A percentile compares a stretch with the other conserved stretches of the same genome.
Conservation (phyloP, 2,797 vertebrate species). For the Etheostoma nigrum region DNA sequence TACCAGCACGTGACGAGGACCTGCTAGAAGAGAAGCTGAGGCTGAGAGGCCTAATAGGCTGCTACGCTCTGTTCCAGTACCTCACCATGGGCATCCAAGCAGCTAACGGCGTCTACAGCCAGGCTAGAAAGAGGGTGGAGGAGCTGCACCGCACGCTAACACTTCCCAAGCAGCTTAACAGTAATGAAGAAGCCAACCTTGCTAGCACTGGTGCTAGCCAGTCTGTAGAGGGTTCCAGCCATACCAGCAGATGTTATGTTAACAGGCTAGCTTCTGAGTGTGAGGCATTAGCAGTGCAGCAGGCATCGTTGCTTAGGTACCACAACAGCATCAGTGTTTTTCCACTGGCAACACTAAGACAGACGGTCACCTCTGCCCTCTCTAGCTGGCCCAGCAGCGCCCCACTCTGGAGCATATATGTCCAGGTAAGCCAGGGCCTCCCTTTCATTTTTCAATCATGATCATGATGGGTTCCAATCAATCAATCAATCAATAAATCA, state of each 20-base stretch:
- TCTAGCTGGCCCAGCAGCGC: slow-evolving; percentile 84
- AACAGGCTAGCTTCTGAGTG: slow-evolving; percentile 69
- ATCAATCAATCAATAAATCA: background rate
- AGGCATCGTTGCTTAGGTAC: slow-evolving; percentile 86
- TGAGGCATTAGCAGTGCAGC: slow-evolving; percentile 87
- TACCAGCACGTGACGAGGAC: slow-evolving; percentile 30
- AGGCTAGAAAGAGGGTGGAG: slow-evolving; percentile 78
- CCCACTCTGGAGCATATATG: slow-evolving; percentile 89
- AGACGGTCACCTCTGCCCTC: slow-evolving; percentile 86
- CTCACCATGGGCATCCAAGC: slow-evolving; percentile 91
- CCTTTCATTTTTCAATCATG: background rate
- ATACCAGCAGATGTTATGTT: background rate
- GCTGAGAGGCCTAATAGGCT: slow-evolving; percentile 82
- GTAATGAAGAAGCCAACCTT: background rate
- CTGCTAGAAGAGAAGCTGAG: slow-evolving; percentile 47
- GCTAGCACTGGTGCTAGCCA: background rate
- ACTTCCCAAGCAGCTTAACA: background rate
- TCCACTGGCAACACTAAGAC: slow-evolving; percentile 88
- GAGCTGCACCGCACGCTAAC: slow-evolving; percentile 43
- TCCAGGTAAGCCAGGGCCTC: slow-evolving; percentile 75
- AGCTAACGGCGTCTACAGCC: slow-evolving; percentile 81
- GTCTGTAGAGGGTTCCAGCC: slow-evolving; percentile 6
- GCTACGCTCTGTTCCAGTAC: slow-evolving; percentile 94
- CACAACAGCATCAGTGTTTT: slow-evolving; percentile 86
- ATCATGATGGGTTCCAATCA: background rate